phyloP scores from a whole-genome alignment of 2,113 vertebrate genomes.

The Hyperoodon ampullatus region DNA sequence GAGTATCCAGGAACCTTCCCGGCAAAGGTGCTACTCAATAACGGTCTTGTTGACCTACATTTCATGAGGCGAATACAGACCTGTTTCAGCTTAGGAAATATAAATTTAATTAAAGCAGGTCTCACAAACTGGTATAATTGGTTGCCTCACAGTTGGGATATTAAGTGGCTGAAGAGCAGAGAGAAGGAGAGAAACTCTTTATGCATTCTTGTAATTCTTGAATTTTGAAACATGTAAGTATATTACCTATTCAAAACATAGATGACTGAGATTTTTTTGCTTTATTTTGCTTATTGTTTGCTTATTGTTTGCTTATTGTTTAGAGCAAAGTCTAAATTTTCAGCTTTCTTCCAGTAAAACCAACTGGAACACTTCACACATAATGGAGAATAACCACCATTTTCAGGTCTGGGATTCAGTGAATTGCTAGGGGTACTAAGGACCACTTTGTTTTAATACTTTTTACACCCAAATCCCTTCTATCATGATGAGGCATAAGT shows the following conservation, averaged over 20 bases:
- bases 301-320: too few relatives aligned
- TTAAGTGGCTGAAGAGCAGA: background rate
- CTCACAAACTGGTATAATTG: background rate
- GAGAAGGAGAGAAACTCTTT: conserved; percentile 5
- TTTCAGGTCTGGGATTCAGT: too few relatives aligned
- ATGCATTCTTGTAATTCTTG: background rate
- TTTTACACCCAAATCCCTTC: background rate
- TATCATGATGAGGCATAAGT: background rate
- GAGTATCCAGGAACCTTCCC: background rate
- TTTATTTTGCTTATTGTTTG: background rate
- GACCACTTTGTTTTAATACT: background rate
- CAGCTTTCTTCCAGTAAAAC: too few relatives aligned
- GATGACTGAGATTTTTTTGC: background rate
- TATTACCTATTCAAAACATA: background rate
- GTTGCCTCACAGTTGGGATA: background rate
- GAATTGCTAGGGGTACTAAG: too few relatives aligned
- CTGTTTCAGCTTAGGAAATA: background rate
- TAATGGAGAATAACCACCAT: too few relatives aligned
- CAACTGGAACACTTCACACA: too few relatives aligned
- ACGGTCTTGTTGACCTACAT: background rate
- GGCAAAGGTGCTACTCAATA: background rate
- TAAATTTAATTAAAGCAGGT: background rate
- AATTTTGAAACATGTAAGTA: conserved; percentile 7
- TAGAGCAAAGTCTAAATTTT: too few relatives aligned
- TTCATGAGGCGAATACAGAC: background rate